Evolutionary conservation across 2,113 vertebrate species (phyloP), one percentile per base, ranked within the genome.

Genomic region (Zingel zingel): DNA sequence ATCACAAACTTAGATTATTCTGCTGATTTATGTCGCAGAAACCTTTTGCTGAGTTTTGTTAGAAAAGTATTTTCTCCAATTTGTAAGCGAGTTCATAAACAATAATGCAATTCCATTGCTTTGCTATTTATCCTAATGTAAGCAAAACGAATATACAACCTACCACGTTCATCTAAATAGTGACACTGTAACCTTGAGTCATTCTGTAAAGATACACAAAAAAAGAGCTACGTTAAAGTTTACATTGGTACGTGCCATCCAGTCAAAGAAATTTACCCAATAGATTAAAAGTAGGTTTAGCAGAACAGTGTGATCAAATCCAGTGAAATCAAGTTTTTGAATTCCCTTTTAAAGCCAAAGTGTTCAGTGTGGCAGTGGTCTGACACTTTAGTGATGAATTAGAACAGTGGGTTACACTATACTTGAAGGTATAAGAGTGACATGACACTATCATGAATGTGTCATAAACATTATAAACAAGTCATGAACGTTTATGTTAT

Each of bases 91-190:
- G 2, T 9, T 39, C 36, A 39, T 14, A 2, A 47, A 50, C 27
- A 8, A 39, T 3, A 39, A 39, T 16, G n/a, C 3, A 48, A 5
- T 19, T 54, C 21, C 27, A 59, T 5, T 48, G 13, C 9, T 50
- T 21, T 39, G 10, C 30, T 39, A 15, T 36, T 69, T 19, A 2
- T 51, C n/a, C 12, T 23, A 23, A 48, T 48, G 8, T 11, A 16
- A 54, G 18, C 13, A 30, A 47, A 64, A 74, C 2, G 7, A 18
- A 51, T 19, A 27, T 6, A 64, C 11, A 87, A 68, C 88, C n/a
- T 78, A 92, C 92, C 82, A 0, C 18, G 0, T 70, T 88, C 87
- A 77, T 90, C 51, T 53, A 90, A 83, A 59, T 84, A 93, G 45
- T 25, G 25, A 61, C 92, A 93, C 33, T 6, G 0, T 15, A 92